Percentiles rank a stretch among this genome's conserved stretches.
Conservation (phyloP, 1,140 invertebrate genomes). For the Trachymyrmex cornetzi region DNA sequence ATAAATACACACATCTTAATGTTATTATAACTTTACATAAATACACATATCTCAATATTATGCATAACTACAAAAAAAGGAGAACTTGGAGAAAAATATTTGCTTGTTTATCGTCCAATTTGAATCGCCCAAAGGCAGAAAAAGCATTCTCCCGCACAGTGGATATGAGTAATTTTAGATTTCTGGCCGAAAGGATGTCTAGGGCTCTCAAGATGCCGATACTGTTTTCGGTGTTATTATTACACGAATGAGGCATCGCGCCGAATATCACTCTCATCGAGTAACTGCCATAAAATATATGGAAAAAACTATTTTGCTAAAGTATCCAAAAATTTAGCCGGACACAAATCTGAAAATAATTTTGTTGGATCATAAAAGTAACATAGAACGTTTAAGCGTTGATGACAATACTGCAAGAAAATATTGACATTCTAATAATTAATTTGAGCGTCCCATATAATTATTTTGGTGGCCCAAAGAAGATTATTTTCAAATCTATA, state of each 20-base stretch:
- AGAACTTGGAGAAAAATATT: background rate
- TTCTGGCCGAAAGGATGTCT: constrained; percentile 44
- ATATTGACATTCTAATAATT: too few species aligned
- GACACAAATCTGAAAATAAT: too few species aligned
- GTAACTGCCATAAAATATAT: background rate
- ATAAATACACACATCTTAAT: background rate
- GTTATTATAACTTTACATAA: constrained; percentile 9
- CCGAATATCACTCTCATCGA: background rate
- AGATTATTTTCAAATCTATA: too few species aligned
- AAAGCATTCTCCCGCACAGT: constrained; percentile 36
- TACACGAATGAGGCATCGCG: constrained; percentile 4
- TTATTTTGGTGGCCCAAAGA: too few species aligned
- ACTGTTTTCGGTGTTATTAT: constrained; percentile 23
- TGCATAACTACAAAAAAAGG: background rate
- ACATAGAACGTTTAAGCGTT: too few species aligned
- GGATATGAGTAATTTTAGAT: constrained; percentile 63
- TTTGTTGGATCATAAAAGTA: too few species aligned
- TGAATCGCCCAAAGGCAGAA: constrained; percentile 39
- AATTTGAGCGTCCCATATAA: too few species aligned
- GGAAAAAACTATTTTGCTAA: too few species aligned
- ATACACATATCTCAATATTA: background rate
- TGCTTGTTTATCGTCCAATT: background rate
- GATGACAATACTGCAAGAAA: too few species aligned
- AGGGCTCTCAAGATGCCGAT: constrained; percentile 30
- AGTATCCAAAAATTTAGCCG: too few species aligned